These are phyloP conservation scores for Mirounga angustirostris DNA, from an alignment of 2,113 vertebrate genomes.

Conservation along the genomic window DNA sequence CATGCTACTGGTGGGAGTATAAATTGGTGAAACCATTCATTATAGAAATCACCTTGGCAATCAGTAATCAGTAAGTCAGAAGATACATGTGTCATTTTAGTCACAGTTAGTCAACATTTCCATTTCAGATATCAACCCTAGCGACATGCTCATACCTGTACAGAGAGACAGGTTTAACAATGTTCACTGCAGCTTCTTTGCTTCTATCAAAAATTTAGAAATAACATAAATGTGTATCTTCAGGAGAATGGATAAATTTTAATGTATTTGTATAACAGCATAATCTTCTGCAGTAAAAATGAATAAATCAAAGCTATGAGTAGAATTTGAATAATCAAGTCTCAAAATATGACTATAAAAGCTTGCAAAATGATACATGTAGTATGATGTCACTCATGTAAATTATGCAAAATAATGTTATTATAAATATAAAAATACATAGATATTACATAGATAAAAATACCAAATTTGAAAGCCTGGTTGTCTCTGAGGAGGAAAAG, in stretches of 20 bases:
- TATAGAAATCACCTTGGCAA: background rate
- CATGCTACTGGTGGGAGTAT: background rate
- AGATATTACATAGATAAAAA: background rate
- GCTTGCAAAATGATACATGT: background rate
- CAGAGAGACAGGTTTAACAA: background rate
- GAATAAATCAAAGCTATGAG: slow-evolving; percentile 4
- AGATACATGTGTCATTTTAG: background rate
- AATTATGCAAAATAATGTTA: slow-evolving; percentile 13
- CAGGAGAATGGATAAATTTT: background rate
- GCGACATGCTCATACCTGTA: background rate
- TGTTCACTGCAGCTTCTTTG: background rate
- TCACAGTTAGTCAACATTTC: background rate
- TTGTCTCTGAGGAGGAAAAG: slow-evolving; percentile 9
- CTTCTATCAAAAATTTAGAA: background rate
- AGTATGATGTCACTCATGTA: background rate
- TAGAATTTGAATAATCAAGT: background rate
- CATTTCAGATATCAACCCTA: background rate
- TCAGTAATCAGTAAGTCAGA: background rate
- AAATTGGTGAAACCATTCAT: background rate
- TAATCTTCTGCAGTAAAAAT: background rate
- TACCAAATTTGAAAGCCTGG: background rate
- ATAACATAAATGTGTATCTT: background rate
- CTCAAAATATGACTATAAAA: slow-evolving; percentile 28
- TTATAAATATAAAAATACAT: background rate
- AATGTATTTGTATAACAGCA: background rate